phyloP scores from a whole-genome alignment of 1,140 invertebrate genomes.

The Lithobius niger region DNA sequence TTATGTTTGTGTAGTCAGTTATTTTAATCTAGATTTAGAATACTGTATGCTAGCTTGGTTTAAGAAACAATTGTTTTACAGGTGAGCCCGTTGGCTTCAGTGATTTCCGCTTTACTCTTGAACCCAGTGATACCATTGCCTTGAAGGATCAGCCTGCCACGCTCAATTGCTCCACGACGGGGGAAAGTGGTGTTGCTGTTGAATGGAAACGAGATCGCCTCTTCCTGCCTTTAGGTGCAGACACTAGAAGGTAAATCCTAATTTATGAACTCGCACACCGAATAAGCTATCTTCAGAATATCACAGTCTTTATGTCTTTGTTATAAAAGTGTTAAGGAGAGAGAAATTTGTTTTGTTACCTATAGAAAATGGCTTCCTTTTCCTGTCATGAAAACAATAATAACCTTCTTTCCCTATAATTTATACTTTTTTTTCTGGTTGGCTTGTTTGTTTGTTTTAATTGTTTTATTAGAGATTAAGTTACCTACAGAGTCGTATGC shows the following conservation, averaged over 20 bases:
- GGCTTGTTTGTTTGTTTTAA: too few species aligned
- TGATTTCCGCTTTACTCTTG: conserved; percentile 30
- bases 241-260: conserved; percentile 23
- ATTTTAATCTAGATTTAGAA: too few species aligned
- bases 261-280: background rate
- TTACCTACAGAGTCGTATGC: too few species aligned
- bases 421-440: background rate
- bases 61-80: conserved; percentile 7
- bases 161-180: conserved; percentile 31
- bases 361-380: background rate
- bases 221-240: conserved; percentile 16
- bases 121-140: conserved; percentile 32
- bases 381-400: background rate
- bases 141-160: conserved; percentile 25
- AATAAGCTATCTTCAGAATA: background rate
- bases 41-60: too few species aligned
- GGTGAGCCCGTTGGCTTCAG: conserved; percentile 15
- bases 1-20: too few species aligned
- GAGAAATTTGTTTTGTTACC: background rate
- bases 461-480: too few species aligned
- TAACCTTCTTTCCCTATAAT: background rate
- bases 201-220: conserved; percentile 32
- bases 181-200: conserved; percentile 21
- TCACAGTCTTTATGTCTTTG: background rate
- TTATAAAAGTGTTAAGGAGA: background rate